Conservation (phyloP, 2,113 vertebrate genomes). For the Apus apus region DNA sequence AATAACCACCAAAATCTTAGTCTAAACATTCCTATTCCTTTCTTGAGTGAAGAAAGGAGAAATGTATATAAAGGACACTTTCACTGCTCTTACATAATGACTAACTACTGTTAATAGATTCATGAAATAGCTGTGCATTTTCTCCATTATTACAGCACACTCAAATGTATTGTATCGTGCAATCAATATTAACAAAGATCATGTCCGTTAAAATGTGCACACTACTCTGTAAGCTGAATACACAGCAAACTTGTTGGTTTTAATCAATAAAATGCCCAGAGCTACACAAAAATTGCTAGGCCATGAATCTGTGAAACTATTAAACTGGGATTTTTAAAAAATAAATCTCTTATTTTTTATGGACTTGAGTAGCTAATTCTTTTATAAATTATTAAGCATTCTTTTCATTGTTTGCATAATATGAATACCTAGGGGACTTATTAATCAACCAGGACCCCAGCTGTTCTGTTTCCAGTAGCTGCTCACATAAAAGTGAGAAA, state of each 20-base stretch:
- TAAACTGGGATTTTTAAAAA: neutral
- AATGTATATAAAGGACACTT: neutral
- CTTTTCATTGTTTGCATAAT: neutral
- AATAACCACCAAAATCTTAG: neutral
- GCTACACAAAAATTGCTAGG: neutral
- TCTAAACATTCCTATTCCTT: neutral
- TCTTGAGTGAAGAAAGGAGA: neutral
- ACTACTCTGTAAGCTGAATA: neutral
- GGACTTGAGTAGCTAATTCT: neutral
- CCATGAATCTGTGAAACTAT: neutral
- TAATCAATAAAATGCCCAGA: neutral
- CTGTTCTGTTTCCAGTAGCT: neutral
- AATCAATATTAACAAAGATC: neutral
- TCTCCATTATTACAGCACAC: neutral
- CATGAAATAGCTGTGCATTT: neutral
- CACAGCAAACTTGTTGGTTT: neutral
- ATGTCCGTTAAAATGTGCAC: neutral
- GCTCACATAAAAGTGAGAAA: neutral
- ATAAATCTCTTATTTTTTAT: neutral
- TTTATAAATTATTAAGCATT: conserved; percentile 13
- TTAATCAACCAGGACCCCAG: neutral
- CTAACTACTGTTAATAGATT: neutral
- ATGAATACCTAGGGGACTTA: neutral
- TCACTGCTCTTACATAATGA: neutral
- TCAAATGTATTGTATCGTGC: neutral